Conservation (phyloP, 2,888 invertebrate genomes). For the Heliconius cydno region DNA sequence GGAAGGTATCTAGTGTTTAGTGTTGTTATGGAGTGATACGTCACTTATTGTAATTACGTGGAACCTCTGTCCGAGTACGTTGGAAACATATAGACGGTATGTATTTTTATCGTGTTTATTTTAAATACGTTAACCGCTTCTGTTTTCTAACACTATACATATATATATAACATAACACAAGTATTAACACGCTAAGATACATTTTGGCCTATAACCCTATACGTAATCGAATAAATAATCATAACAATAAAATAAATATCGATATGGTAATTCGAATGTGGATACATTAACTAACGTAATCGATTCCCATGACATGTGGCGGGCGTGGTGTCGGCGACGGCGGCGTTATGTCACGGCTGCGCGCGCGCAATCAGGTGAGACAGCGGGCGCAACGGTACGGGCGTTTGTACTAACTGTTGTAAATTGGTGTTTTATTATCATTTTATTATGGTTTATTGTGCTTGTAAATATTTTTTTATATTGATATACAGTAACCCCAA, state of each 20-base stretch:
- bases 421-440: conserved; percentile 19
- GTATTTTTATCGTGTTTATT: too few species aligned
- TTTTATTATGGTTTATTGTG: neutral
- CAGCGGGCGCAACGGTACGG: conserved; percentile 27
- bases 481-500: too few species aligned
- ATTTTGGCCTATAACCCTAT: neutral
- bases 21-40: too few species aligned
- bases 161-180: too few species aligned
- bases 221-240: conserved; percentile 22
- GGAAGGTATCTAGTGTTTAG: too few species aligned
- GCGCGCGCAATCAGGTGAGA: conserved; percentile 43
- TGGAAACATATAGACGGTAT: too few species aligned
- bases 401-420: conserved; percentile 26
- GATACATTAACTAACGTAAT: conserved; percentile 36
- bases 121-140: too few species aligned
- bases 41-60: too few species aligned
- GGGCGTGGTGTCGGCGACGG: conserved; percentile 29
- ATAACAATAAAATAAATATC: conserved; percentile 28
- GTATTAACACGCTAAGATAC: too few species aligned
- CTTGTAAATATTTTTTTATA: too few species aligned
- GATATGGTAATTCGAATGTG: conserved; percentile 37
- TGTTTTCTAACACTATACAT: too few species aligned
- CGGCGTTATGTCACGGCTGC: conserved; percentile 35
- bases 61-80: too few species aligned
- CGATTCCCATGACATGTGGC: conserved; percentile 48